Evolutionary conservation across 2,797 vertebrate species (phyloP), one percentile per base, ranked within the genome.

Genomic region (Allobates femoralis): DNA sequence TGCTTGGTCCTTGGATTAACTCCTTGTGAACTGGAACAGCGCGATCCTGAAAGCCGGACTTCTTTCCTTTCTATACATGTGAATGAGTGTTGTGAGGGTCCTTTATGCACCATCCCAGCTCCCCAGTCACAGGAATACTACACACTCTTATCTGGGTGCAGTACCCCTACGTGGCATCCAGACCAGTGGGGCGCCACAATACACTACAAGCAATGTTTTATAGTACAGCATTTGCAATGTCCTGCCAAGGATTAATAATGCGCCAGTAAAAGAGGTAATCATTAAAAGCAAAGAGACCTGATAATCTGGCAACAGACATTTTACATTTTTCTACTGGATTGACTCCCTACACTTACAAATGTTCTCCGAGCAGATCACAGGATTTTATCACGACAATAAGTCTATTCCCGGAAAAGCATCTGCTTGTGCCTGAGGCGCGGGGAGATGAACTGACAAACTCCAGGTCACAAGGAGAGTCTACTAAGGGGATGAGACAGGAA

Each of bases 401-500:
- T 67, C 75, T 19, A 23, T 71, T 58, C 41, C 26, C 71, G 26
- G 64, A 83, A 90, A 69, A 86, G 46, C 50, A 87, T 83, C 71
- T 28, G 21, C 21, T 53, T 32, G 12, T 53, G 77, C 84, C 78
- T 51, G 37, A 34, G 78, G 78, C 66, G 11, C 12, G 23, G 67
- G 21, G 53, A 81, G 84, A 73, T 81, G 18, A 71, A 34, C 28
- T 37, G 30, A 21, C 51, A 46, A 30, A 62, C 23, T 64, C 7
- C 30, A 23, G 56, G 55, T 74, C 77, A 80, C 34, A 74, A 76
- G 50, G 51, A 79, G 28, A 53, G 62, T 51, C 32, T 32, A 51
- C 37, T 26, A 32, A 15, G 67, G 53, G 75, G 30, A 79, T 60
- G 30, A 37, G 76, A 16, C 51, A 76, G 18, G 6, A n/a, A 15